phyloP scores from a whole-genome alignment of 2,797 vertebrate species.

The Garrulus glandarius region DNA sequence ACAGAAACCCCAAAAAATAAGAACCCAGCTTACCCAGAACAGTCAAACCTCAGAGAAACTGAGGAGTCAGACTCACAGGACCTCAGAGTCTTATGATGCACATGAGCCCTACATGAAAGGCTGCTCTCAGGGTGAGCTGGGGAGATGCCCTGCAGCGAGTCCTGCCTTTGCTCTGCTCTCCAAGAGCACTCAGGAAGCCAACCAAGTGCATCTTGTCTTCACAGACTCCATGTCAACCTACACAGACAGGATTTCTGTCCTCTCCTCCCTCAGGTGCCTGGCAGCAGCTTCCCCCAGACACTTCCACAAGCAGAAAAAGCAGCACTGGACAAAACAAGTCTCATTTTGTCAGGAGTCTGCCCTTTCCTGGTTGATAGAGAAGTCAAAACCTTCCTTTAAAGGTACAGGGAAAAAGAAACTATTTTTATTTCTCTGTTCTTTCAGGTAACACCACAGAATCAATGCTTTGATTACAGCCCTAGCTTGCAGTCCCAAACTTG shows the following conservation, averaged over 20 bases:
- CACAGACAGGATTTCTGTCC: not conserved
- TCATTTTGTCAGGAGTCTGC: not conserved
- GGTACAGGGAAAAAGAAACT: not conserved
- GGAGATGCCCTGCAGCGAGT: not conserved
- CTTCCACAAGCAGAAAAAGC: not conserved
- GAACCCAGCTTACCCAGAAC: not conserved
- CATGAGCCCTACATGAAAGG: not conserved
- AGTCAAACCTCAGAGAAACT: not conserved
- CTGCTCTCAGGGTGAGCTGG: not conserved
- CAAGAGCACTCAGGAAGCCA: not conserved
- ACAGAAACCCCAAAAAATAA: not conserved
- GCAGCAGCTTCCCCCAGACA: not conserved
- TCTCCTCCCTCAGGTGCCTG: not conserved
- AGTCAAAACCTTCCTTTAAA: not conserved
- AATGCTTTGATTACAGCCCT: constrained; percentile 19
- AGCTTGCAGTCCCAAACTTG: not conserved
- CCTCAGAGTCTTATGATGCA: not conserved
- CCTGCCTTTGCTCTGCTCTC: not conserved
- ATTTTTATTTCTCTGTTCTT: constrained; percentile 7
- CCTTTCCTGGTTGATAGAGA: not conserved
- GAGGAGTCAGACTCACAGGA: not conserved
- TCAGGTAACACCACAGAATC: constrained; percentile 29
- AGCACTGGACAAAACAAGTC: not conserved
- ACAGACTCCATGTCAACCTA: not conserved
- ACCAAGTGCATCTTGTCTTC: not conserved